Percentiles rank a stretch among this genome's conserved stretches.
phyloP scores from a whole-genome alignment of 2,888 invertebrate genomes.

The Diogma glabrata region DNA sequence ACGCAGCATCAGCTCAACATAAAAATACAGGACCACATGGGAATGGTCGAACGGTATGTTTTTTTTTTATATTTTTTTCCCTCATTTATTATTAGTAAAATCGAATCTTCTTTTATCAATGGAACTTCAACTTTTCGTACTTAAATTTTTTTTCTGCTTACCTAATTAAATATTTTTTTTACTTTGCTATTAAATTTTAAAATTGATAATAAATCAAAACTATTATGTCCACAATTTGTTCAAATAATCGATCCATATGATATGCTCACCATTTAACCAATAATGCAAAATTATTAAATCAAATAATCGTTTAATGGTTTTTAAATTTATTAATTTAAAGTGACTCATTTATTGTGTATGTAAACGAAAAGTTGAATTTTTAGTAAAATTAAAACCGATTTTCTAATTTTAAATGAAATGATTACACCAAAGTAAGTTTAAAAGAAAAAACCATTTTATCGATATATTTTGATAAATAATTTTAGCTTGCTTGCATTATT shows the following conservation, averaged over 20 bases:
- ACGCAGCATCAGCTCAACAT: constrained; percentile 50
- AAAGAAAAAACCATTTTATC: constrained; percentile 10
- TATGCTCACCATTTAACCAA: too few relatives aligned
- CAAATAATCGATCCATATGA: too few relatives aligned
- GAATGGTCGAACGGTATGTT: constrained; percentile 36
- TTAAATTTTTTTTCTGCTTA: constrained; percentile 3
- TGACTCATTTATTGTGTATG: too few relatives aligned
- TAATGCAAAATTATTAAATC: too few relatives aligned
- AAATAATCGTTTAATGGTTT: too few relatives aligned
- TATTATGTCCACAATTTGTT: too few relatives aligned
- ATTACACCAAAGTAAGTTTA: too few relatives aligned
- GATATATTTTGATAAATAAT: constrained; percentile 22
- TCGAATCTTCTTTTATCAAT: too few relatives aligned
- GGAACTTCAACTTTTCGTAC: constrained; percentile 17
- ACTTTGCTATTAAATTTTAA: neutral
- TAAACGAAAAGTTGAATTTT: constrained; percentile 35
- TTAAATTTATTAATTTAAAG: too few relatives aligned
- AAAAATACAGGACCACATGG: constrained; percentile 38
- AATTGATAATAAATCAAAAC: too few relatives aligned
- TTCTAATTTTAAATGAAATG: constrained; percentile 10
- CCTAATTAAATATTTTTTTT: neutral
- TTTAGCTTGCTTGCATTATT: constrained; percentile 40
- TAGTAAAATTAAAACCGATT: constrained; percentile 24
- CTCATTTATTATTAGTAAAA: constrained; percentile 8
- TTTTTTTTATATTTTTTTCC: neutral